Base-by-base conservation (phyloP, 2,888 invertebrate genomes). In the Dolomedes plantarius region DNA sequence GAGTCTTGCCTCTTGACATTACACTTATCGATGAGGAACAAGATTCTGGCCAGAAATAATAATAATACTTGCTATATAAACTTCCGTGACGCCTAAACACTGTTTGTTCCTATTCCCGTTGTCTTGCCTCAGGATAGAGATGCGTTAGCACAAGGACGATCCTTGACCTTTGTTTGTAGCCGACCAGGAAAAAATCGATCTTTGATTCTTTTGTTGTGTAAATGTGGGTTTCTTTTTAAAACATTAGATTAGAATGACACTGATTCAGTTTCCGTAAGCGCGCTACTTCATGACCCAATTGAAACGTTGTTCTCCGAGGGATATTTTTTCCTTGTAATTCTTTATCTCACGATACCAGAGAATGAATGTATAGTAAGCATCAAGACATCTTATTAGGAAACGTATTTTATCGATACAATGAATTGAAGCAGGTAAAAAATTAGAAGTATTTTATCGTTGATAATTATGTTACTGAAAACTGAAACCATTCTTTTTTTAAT, bases 191-290 rank as follows among this genome's bases (percentile, higher is more conserved):
- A 81, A 69, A 23, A 41, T 64, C 69, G 80, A 79, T 81, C 46
- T 28, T 32, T 27, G 32, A 68, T 73, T 27, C 23, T 65, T 73
- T 28, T 81, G 36, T 64, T 69, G 68, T 16, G 68, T 64, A 79
- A 73, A 73, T 80, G 50, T 41, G 46, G 46, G 56, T 76, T 82
- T 76, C 69, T 76, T 83, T 76, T 76, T 50, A 46, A 67, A 67
- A 46, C 32, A n/a, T 23, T 32, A 16, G n/a, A 23, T 9, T 19
- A 16, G 41, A 69, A 32, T 69, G 69, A 69, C 69, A 69, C 41
- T 69, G 41, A 69, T 69, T 69, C 28, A 28, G 41, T 19, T 69
- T 69, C 69, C 69, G 32, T 41, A 19, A 16, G 23, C 5, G 11
- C 1, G 16, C 16, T 46, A 46, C 56, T 2, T 56, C 56, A 56